Percentiles rank a stretch among this genome's conserved stretches.
Evolutionary conservation across 1,140 invertebrate species (phyloP).

Genomic region (Drosophila ercepeae): DNA sequence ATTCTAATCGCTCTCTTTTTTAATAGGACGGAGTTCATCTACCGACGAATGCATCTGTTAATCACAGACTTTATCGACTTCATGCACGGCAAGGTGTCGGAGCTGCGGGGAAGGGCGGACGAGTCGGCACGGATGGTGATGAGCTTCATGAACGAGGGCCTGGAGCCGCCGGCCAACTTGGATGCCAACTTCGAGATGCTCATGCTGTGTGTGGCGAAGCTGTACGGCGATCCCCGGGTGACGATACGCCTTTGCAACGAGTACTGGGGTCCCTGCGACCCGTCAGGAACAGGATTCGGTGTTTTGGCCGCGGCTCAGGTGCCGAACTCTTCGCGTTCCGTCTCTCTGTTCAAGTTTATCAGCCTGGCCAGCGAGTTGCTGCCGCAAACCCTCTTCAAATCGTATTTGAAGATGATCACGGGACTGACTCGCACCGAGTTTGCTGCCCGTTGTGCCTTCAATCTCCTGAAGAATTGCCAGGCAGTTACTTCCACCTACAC

Average conservation of each 20-base stretch:
- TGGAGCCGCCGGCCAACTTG: conserved; percentile 90
- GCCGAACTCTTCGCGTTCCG: conserved; percentile 86
- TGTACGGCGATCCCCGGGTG: conserved; percentile 91
- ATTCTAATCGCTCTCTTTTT: background rate
- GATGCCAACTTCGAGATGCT: conserved; percentile 94
- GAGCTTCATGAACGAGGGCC: conserved; percentile 91
- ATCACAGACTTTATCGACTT: conserved; percentile 96
- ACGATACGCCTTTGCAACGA: conserved; percentile 90
- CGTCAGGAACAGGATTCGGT: background rate
- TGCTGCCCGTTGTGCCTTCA: conserved; percentile 92
- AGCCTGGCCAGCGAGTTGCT: conserved; percentile 93
- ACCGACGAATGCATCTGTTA: conserved; percentile 92
- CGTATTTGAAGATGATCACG: conserved; percentile 94
- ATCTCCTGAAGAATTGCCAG: conserved; percentile 89
- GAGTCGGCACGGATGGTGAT: conserved; percentile 93
- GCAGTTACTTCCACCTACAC: conserved; percentile 84
- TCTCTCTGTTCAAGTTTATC: conserved; percentile 95
- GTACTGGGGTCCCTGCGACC: conserved; percentile 91
- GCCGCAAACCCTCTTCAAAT: conserved; percentile 92
- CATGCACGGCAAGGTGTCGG: conserved; percentile 93
- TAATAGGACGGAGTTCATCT: conserved; percentile 87
- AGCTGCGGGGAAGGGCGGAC: conserved; percentile 92
- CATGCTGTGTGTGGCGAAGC: conserved; percentile 89
- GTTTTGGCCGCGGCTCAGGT: background rate
- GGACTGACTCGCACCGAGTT: conserved; percentile 90